Evolutionary conservation across 2,113 vertebrate genomes (phyloP).

Genomic region (crab-eating macaque (Macaca fascicularis)): T2T-MFA8v1.1 NC_088381.1:47463501-47464000

Average conservation of each 20-base stretch:
- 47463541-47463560: not conserved
- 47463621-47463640: not conserved
- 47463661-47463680: not conserved
- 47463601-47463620: not conserved
- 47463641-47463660: conserved; percentile 1
- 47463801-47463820: conserved; percentile 5
- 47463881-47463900: not conserved
- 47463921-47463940: not conserved
- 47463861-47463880: not conserved
- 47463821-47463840: not conserved
- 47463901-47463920: not conserved
- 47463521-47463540: not conserved
- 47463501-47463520: not conserved
- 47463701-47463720: not conserved
- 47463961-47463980: conserved; percentile 5
- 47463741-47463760: not conserved
- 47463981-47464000: conserved; percentile 31
- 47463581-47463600: not conserved
- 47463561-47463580: conserved; percentile 7
- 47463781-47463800: not conserved
- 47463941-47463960: not conserved
- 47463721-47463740: not conserved
- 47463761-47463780: conserved; percentile 1
- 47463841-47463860: not conserved
- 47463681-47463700: not conserved